Percentiles rank a stretch among this genome's conserved stretches.
Conservation (phyloP, 2,113 vertebrate genomes). For the Misgurnus anguillicaudatus region DNA sequence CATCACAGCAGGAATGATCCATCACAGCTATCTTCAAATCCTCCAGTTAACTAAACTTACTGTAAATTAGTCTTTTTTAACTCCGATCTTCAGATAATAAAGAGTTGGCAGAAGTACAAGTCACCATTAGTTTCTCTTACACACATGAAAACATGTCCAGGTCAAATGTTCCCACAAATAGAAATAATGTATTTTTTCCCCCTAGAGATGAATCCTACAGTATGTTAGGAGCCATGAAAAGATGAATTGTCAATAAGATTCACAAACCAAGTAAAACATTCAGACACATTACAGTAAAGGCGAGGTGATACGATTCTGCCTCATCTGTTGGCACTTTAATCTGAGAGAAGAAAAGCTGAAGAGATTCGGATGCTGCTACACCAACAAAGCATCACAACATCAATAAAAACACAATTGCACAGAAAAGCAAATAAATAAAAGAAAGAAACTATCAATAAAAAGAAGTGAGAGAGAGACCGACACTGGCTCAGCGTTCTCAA, state of each 20-base stretch:
- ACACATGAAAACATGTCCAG: no score
- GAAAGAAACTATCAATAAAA: slow-evolving; percentile 52
- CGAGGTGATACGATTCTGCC: no score
- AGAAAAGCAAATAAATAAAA: slow-evolving; percentile 69
- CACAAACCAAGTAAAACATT: no score
- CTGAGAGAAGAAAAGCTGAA: slow-evolving; percentile 31
- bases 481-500: slow-evolving; percentile 81
- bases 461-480: slow-evolving; percentile 53
- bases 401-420: slow-evolving; percentile 63
- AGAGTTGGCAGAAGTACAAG: not conserved
- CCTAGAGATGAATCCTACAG: no score
- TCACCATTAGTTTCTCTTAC: not conserved
- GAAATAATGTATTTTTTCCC: no score
- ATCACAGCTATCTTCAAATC: not conserved
- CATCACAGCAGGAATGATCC: no score
- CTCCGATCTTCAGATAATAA: not conserved
- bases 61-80: no score
- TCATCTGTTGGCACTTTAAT: slow-evolving; percentile 27
- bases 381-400: slow-evolving; percentile 29
- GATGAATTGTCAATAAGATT: no score
- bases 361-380: slow-evolving; percentile 34
- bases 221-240: no score
- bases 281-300: no score
- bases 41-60: no score
- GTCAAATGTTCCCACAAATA: no score